Percentiles rank a stretch among this genome's conserved stretches.
Evolutionary conservation across 1,140 invertebrate species (phyloP).

Genomic region (Zeugodacus cucurbitae): DNA sequence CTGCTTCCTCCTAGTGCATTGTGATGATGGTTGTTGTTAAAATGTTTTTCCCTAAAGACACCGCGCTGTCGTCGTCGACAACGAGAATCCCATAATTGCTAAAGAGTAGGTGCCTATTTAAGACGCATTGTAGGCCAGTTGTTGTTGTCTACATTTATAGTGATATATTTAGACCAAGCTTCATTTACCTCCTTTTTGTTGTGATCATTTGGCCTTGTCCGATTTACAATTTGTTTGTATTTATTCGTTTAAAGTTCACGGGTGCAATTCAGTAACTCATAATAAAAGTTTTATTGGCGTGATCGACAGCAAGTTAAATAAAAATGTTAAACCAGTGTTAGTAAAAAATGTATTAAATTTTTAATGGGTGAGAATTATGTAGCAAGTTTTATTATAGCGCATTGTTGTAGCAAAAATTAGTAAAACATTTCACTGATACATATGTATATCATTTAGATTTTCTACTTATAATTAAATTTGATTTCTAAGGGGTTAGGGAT

Average conservation of each 20-base stretch:
- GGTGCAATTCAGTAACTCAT: too few relatives aligned
- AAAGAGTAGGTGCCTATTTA: neutral
- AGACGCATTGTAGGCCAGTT: neutral
- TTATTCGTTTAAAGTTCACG: neutral
- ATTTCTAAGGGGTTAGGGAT: too few relatives aligned
- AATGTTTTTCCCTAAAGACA: neutral
- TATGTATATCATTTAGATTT: too few relatives aligned
- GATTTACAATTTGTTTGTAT: neutral
- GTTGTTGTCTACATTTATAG: neutral
- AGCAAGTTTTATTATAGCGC: too few relatives aligned
- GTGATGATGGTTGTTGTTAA: neutral
- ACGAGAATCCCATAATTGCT: neutral
- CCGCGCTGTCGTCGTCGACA: neutral
- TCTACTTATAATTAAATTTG: too few relatives aligned
- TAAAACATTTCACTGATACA: too few relatives aligned
- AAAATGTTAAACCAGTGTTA: too few relatives aligned
- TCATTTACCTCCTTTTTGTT: neutral
- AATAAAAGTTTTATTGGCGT: too few relatives aligned
- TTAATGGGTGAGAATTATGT: too few relatives aligned
- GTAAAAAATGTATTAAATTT: too few relatives aligned
- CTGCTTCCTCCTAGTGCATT: neutral
- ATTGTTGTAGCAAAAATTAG: too few relatives aligned
- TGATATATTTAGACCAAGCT: neutral
- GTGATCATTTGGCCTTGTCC: neutral
- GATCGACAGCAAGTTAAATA: too few relatives aligned